These are phyloP conservation scores for Phalacrocorax carbo DNA, from an alignment of 2,113 vertebrate genomes.

Conservation along the genomic window DNA sequence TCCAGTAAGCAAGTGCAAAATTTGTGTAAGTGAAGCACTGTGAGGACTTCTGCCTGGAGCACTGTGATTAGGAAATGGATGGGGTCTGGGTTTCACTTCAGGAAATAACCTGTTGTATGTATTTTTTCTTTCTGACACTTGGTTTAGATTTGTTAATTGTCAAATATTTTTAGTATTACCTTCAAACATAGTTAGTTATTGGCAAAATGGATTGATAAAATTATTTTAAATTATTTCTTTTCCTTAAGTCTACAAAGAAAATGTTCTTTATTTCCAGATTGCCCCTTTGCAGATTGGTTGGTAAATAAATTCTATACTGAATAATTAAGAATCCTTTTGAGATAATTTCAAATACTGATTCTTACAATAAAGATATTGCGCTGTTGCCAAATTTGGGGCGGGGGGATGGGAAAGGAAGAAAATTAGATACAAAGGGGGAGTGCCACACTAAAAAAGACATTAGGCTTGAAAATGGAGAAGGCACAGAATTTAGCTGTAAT, in stretches of 20 bases:
- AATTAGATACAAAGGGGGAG: background rate
- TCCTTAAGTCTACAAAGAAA: background rate
- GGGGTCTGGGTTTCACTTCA: background rate
- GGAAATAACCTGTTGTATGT: background rate
- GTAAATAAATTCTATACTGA: background rate
- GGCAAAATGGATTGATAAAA: background rate
- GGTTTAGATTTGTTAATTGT: background rate
- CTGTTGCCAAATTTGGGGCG: background rate
- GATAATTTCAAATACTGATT: background rate
- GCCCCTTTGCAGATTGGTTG: background rate
- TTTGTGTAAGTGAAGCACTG: background rate
- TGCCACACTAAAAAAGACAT: background rate
- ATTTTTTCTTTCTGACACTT: background rate
- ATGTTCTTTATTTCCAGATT: background rate
- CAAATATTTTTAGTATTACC: background rate
- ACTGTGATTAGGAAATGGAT: background rate
- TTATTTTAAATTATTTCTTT: background rate
- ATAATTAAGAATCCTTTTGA: background rate
- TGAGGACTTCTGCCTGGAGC: background rate
- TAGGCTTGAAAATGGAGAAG: background rate
- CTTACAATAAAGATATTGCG: background rate
- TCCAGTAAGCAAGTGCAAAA: background rate
- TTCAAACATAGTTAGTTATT: background rate
- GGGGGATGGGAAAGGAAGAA: background rate
- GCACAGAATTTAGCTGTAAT: background rate